Base-by-base conservation (phyloP, 2,797 vertebrate genomes). In the Novumbra hubbsi region DNA sequence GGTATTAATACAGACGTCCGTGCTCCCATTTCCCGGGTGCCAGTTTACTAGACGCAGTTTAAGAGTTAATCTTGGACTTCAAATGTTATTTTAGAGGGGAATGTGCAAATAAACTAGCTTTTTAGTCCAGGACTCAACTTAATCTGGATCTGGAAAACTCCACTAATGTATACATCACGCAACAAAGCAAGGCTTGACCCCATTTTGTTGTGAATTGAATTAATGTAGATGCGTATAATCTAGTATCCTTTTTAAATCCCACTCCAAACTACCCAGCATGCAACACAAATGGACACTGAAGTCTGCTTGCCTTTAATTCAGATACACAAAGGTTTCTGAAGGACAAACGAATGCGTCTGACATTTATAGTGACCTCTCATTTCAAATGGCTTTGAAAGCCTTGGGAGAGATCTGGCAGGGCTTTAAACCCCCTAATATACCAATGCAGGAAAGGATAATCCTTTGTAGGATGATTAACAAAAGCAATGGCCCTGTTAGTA, bases 381-480 rank as follows among this genome's bases (percentile, higher is more conserved):
- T 84, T 74, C 62, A 78, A 83, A 84, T 74, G 71, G 77, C 68
- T 83, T 83, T 80, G 69, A 65, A 81, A 74, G 66, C 69, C 65
- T 72, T 70, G 70, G 74, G 63, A 68, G 77, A 68, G 49, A 78
- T 75, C 75, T 73, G 73, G 74, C 57, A 27, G 74, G 75, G 80
- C 16, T 62, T 76, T 78, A 72, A 75, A 72, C 77, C 68, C 62
- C 80, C 80, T 75, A 76, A 80, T 75, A 76, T 24, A 19, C 55
- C 77, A 64, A 76, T 77, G 71, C 28, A 4, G 79, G 71, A 80
- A 79, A 64, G 65, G 75, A 84, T 85, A 80, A 89, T 87, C 86
- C 83, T 76, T 68, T 76, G 73, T 73, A 80, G 86, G 81, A 84
- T 85, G 87, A 90, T 88, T 84, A 84, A 83, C 82, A 80, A 81